Evolutionary conservation across 2,113 vertebrate genomes (phyloP).

Genomic region (Carettochelys insculpta): DNA sequence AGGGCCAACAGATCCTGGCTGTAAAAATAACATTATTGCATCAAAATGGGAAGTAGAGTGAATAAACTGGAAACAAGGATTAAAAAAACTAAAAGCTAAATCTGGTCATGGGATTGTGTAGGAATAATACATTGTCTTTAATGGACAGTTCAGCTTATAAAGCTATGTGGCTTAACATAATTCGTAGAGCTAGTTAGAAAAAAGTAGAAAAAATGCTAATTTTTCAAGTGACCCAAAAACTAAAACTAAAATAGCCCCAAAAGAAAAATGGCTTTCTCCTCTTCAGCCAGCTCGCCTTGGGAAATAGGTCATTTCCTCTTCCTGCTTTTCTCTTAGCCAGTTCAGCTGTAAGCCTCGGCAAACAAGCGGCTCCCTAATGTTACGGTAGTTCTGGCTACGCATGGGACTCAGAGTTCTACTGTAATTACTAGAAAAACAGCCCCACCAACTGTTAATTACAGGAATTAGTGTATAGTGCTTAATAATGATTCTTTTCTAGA

Average conservation of each 20-base stretch:
- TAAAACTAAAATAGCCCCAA: background rate
- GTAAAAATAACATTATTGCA: constrained; percentile 17
- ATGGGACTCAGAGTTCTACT: background rate
- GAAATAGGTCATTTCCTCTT: background rate
- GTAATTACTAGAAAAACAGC: background rate
- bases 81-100: background rate
- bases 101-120: background rate
- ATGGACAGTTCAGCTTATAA: background rate
- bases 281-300: background rate
- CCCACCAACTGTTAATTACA: background rate
- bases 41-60: background rate
- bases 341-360: background rate
- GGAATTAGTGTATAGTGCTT: background rate
- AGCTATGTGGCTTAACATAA: background rate
- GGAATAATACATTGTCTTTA: background rate
- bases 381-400: background rate
- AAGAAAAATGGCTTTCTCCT: background rate
- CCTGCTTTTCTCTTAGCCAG: background rate
- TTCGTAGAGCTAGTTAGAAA: background rate
- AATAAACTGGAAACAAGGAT: background rate
- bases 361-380: background rate
- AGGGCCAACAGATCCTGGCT: constrained; percentile 1
- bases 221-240: background rate
- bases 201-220: background rate
- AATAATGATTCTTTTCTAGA: background rate